Conservation (phyloP, 2,113 vertebrate genomes). For the Columba janthina region DNA sequence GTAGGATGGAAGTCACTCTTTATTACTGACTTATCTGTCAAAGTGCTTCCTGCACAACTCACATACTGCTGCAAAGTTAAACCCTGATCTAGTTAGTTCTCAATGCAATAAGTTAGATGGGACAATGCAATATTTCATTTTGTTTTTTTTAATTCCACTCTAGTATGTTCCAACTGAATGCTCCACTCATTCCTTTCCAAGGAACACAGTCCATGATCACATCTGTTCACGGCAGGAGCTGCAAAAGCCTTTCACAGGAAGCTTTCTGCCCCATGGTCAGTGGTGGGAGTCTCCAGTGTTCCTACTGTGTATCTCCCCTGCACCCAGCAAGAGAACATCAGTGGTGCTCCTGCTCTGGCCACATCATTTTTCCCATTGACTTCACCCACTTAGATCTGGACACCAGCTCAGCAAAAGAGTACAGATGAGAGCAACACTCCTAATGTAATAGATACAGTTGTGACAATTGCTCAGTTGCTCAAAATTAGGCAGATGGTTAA, state of each 20-base stretch:
- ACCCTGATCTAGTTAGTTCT: background rate
- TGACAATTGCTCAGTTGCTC: background rate
- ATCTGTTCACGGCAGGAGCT: background rate
- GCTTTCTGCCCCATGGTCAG: background rate
- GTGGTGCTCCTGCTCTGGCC: no score
- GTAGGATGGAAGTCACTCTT: background rate
- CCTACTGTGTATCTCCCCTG: background rate
- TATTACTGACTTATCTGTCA: background rate
- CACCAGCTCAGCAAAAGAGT: background rate
- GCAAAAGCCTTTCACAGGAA: background rate
- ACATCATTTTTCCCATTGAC: background rate
- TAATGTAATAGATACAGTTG: background rate
- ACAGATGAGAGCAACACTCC: background rate
- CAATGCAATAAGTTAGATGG: background rate
- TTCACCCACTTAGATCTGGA: background rate
- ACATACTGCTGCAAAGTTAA: background rate
- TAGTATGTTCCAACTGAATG: background rate
- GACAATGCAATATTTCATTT: background rate
- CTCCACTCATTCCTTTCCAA: background rate
- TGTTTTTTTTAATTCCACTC: no score
- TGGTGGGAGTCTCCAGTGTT: no score
- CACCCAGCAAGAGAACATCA: accelerated
- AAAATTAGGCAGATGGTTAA: background rate
- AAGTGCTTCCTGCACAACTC: background rate
- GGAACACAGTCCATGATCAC: accelerated